Evolutionary conservation across 2,113 vertebrate species (phyloP).

Genomic region (Platichthys stellatus): DNA sequence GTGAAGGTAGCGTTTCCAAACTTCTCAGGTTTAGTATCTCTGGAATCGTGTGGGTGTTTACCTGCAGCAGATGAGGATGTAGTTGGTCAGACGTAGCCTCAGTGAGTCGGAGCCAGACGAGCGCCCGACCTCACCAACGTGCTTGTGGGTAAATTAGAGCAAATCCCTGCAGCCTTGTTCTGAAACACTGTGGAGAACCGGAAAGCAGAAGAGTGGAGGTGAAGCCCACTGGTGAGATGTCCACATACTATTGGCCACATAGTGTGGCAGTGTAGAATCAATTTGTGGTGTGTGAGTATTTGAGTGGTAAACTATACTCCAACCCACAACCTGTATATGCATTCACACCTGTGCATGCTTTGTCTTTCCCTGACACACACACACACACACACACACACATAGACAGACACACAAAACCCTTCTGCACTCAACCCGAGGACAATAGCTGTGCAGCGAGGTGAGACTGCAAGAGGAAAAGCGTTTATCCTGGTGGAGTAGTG

Average conservation of each 20-base stretch:
- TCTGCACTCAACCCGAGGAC: constrained; percentile 59
- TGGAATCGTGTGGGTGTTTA: too few relatives aligned
- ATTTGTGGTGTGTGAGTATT: constrained; percentile 40
- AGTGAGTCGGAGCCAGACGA: too few relatives aligned
- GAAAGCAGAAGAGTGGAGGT: too few relatives aligned
- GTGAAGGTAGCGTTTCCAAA: too few relatives aligned
- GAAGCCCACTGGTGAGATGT: not conserved
- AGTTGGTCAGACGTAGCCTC: too few relatives aligned
- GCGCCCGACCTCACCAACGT: too few relatives aligned
- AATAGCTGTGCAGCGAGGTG: constrained; percentile 74
- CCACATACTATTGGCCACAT: constrained; percentile 11
- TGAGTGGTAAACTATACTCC: not conserved
- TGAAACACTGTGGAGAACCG: not conserved
- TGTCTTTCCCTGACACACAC: constrained; percentile 47
- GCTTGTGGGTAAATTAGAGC: not conserved
- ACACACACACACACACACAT: not conserved
- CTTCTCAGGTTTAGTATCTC: too few relatives aligned
- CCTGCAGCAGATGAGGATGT: too few relatives aligned
- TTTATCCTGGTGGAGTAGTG: constrained; percentile 71
- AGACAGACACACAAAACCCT: constrained; percentile 10
- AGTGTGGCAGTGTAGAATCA: not conserved
- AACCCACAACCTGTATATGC: constrained; percentile 7
- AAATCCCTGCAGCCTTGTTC: not conserved
- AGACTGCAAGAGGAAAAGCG: constrained; percentile 72
- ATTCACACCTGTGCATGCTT: not conserved